phyloP scores from a whole-genome alignment of 2,888 invertebrate species.

The Cistogaster globosa region DNA sequence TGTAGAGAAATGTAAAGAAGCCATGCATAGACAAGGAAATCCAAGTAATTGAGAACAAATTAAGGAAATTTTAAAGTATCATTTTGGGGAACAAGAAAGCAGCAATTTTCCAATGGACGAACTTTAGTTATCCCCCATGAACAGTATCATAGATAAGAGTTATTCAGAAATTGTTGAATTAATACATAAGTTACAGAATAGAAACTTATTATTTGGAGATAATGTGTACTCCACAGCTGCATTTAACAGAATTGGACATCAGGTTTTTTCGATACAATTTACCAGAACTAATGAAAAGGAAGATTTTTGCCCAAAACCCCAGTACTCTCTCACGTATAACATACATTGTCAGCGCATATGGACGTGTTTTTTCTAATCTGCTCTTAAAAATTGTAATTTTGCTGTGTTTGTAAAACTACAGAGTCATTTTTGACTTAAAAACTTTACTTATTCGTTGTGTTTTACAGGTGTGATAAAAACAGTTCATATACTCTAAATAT shows the following conservation, averaged over 20 bases:
- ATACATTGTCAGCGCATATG: too few relatives aligned
- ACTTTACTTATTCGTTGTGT: too few relatives aligned
- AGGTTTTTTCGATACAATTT: conserved; percentile 11
- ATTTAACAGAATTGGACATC: too few relatives aligned
- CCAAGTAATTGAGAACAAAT: conserved; percentile 13
- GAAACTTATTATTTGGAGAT: conserved; percentile 1
- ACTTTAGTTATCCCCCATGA: conserved; percentile 5
- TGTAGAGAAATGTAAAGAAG: not conserved
- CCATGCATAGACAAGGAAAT: conserved; percentile 1
- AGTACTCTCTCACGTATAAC: too few relatives aligned
- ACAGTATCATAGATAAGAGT: not conserved
- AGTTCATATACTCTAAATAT: too few relatives aligned
- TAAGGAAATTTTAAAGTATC: conserved; percentile 12
- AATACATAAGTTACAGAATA: not conserved
- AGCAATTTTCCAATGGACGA: not conserved
- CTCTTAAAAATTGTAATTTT: too few relatives aligned
- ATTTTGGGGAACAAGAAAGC: conserved; percentile 5
- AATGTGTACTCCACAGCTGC: too few relatives aligned
- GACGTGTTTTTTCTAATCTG: too few relatives aligned
- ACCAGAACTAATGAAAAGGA: conserved; percentile 2
- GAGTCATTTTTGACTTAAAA: too few relatives aligned
- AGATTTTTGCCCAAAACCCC: not conserved
- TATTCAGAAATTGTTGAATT: not conserved
- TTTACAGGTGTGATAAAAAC: too few relatives aligned
- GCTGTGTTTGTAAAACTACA: too few relatives aligned